phyloP scores from a whole-genome alignment of 1,140 invertebrate species.

The Pachyrhynchus sulphureomaculatus region DNA sequence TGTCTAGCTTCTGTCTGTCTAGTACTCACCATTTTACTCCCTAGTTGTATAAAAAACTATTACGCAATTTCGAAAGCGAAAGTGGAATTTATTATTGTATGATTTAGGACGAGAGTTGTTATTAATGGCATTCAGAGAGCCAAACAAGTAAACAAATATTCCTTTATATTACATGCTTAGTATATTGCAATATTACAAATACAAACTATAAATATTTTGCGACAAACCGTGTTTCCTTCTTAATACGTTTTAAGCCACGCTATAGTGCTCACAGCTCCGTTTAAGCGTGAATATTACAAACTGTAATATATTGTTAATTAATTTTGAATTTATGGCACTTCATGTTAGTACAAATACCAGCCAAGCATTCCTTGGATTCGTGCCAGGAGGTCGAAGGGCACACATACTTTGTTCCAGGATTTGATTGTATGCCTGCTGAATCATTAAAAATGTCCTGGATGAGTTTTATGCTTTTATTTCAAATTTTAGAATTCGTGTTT shows the following conservation, averaged over 20 bases:
- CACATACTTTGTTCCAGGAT: neutral
- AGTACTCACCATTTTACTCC: too few relatives aligned
- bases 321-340: conserved; percentile 2
- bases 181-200: too few relatives aligned
- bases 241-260: conserved; percentile 3
- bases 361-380: neutral
- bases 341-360: neutral
- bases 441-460: neutral
- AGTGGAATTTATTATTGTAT: too few relatives aligned
- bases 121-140: too few relatives aligned
- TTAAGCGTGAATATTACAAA: conserved; percentile 4
- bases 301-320: conserved; percentile 9
- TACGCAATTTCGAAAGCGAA: too few relatives aligned
- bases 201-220: too few relatives aligned
- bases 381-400: neutral
- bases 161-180: too few relatives aligned
- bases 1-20: too few relatives aligned
- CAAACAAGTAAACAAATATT: too few relatives aligned
- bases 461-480: neutral
- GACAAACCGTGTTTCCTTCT: too few relatives aligned
- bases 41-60: too few relatives aligned
- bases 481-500: neutral
- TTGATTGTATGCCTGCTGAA: neutral
- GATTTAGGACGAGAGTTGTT: too few relatives aligned
- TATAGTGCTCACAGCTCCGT: neutral